Percentiles rank a stretch among this genome's conserved stretches.
These are phyloP conservation scores for Barnardius zonarius DNA, from an alignment of 2,113 vertebrate species.

Conservation along the genomic window DNA sequence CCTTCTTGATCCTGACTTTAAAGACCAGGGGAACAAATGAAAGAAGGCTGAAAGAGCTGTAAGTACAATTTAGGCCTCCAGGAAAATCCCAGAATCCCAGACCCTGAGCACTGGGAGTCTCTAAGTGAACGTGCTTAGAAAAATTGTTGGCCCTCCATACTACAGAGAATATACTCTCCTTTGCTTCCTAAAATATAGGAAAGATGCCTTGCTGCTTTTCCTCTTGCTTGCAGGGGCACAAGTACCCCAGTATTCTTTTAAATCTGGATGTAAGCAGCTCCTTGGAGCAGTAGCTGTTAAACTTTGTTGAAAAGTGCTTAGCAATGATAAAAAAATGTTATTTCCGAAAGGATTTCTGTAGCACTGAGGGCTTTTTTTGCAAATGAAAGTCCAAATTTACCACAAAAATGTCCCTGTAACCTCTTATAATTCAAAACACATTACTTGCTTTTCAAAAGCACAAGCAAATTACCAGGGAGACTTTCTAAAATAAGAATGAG, in stretches of 20 bases:
- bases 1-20: background rate
- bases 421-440: slow-evolving; percentile 88
- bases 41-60: background rate
- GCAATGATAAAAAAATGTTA: slow-evolving; percentile 69
- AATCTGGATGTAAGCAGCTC: slow-evolving; percentile 33
- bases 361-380: background rate
- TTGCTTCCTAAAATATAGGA: background rate
- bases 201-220: background rate
- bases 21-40: background rate
- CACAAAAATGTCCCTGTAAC: slow-evolving; percentile 88
- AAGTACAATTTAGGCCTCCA: background rate
- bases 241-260: background rate
- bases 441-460: slow-evolving; percentile 81
- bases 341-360: slow-evolving; percentile 53
- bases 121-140: background rate
- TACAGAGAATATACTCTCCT: background rate
- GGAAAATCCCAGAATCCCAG: background rate
- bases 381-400: slow-evolving; percentile 81
- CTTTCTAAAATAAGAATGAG: slow-evolving; percentile 77
- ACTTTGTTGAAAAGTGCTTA: slow-evolving; percentile 57
- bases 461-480: slow-evolving; percentile 70
- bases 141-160: background rate
- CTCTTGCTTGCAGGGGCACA: background rate
- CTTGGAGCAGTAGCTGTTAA: slow-evolving; percentile 50
- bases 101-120: background rate